A percentile compares a stretch with the other conserved stretches of the same genome.
These are phyloP conservation scores for Lepus oiostolus DNA, from an alignment of 2,797 vertebrate species.

Conservation along the genomic window DNA sequence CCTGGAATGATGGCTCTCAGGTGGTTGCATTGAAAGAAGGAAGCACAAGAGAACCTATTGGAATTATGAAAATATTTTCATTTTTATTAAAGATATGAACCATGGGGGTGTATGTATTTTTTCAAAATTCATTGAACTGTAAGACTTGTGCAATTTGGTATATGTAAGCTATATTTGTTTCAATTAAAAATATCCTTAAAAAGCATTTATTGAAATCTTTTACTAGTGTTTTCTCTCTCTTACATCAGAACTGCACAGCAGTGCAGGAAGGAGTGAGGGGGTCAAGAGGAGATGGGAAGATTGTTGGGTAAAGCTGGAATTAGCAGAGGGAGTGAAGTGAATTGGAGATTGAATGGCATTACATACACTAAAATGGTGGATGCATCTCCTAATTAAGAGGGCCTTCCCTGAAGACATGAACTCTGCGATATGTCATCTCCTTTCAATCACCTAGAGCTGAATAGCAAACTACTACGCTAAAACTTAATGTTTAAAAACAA, in stretches of 20 bases:
- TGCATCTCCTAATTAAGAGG: slow-evolving; percentile 5
- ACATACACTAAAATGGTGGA: slow-evolving; percentile 24
- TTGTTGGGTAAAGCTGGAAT: slow-evolving; percentile 36
- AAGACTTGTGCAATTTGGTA: background rate
- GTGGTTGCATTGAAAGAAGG: background rate
- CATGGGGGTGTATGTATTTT: background rate
- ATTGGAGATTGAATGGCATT: background rate
- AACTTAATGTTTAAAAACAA: background rate
- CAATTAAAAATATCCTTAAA: background rate
- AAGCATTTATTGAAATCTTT: background rate
- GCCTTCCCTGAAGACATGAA: background rate
- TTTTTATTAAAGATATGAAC: background rate
- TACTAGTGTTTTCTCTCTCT: background rate
- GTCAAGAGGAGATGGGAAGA: background rate
- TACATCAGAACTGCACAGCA: background rate
- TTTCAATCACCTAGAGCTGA: background rate
- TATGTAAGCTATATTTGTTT: background rate
- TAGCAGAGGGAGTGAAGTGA: background rate
- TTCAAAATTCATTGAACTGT: slow-evolving; percentile 7
- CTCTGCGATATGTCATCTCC: background rate
- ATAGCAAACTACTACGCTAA: background rate
- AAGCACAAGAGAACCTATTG: background rate
- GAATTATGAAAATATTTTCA: background rate
- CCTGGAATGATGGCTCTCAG: background rate
- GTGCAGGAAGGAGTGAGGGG: background rate